Base-by-base conservation (phyloP, 1,140 invertebrate species). In the Eupristina koningsbergeri region DNA sequence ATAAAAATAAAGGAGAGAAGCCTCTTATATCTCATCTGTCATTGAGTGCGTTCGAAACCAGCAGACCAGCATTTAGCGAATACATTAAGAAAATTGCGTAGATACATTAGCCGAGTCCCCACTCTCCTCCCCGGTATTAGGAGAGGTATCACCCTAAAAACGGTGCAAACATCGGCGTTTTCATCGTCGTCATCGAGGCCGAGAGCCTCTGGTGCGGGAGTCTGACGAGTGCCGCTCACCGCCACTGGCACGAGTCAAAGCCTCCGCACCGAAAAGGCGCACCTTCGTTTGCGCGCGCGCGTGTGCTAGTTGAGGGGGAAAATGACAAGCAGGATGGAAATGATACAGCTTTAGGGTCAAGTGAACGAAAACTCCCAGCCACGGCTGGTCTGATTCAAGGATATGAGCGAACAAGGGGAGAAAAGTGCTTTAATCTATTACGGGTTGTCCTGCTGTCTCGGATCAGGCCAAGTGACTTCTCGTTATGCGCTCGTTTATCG, bases 351-450 rank as follows among this genome's bases (percentile, higher is more conserved):
- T 58, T 89, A 90, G 91, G 91, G 91, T 92, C 91, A 91, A 92
- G 91, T 89, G 91, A 91, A 89, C 88, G 89, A 89, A 90, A 90
- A 88, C 84, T n/a, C n/a, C 58, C 36, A 41, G 31, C 6, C 22
- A 17, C 45, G 3, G 17, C 11, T 2, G 11, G 9, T 29, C 53
- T 26, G 36, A 69, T 26, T 19, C 36, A 0, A 19, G 22, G 3
- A 17, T 8, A 15, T 63, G 41, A 26, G 11, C 11, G 41, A 11
- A 11, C 41, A 45, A 45, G 87, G 85, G 83, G 86, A 79, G 89
- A 89, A 87, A 88, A 91, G 90, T 87, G 89, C 89, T 92, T 92
- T 92, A 92, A 92, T 92, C 92, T 91, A 92, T 92, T 92, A 92
- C 88, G 87, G 85, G 88, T 64, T 84, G 64, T 75, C 53, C n/a